Conservation (phyloP, 2,113 vertebrate genomes). For the Ondatra zibethicus region DNA sequence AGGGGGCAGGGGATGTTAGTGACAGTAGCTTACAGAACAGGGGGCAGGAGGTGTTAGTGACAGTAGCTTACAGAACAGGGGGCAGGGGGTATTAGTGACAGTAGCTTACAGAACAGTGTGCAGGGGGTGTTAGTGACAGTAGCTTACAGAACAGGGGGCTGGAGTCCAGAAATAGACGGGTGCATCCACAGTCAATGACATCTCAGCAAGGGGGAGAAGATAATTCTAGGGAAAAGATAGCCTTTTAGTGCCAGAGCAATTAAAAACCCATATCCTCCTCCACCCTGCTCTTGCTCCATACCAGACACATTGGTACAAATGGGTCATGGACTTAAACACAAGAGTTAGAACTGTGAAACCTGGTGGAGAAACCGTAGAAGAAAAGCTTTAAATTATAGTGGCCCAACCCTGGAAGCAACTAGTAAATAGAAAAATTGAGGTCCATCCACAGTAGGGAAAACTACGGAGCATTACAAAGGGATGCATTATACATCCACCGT, state of each 20-base stretch:
- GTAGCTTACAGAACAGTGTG: not conserved
- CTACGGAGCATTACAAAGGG: not conserved
- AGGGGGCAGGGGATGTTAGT: not conserved
- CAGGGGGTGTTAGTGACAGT: not conserved
- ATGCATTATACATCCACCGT: not conserved
- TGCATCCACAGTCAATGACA: not conserved
- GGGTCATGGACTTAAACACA: not conserved
- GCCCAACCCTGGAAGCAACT: not conserved
- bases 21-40: not conserved
- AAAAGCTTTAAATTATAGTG: not conserved
- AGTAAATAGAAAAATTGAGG: not conserved
- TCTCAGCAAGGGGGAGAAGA: not conserved
- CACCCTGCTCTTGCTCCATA: not conserved
- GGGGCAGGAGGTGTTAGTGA: too few species aligned
- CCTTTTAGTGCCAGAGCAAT: not conserved
- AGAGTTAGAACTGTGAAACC: not conserved
- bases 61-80: not conserved
- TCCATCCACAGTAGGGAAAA: not conserved
- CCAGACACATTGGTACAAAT: not conserved
- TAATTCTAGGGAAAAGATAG: not conserved
- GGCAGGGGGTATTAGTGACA: too few species aligned
- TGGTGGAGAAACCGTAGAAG: not conserved
- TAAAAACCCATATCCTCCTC: not conserved
- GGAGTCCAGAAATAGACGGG: not conserved
- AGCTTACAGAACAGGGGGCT: not conserved